Conservation (phyloP, 2,113 vertebrate genomes). For the Campylorhamphus procurvoides region DNA sequence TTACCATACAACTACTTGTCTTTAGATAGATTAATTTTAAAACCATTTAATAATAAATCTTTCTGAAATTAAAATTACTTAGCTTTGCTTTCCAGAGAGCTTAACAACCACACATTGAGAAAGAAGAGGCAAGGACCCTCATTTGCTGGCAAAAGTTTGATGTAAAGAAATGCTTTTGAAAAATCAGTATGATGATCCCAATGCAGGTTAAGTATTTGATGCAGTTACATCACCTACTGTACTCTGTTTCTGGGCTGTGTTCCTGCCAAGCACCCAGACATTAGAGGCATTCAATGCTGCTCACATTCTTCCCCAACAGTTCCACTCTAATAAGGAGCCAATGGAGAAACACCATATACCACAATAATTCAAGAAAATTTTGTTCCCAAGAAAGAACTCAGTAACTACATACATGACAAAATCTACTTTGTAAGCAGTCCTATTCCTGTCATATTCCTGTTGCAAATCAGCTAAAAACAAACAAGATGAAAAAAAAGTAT, state of each 20-base stretch:
- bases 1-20: neutral
- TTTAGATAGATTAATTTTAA: neutral
- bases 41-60: neutral
- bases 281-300: neutral
- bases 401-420: neutral
- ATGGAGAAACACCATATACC: neutral
- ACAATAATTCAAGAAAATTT: neutral
- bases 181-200: neutral
- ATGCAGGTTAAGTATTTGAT: neutral
- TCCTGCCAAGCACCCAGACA: neutral
- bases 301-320: neutral
- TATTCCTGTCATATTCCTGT: neutral
- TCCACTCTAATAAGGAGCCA: neutral
- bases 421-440: neutral
- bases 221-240: neutral
- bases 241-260: neutral
- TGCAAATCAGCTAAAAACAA: neutral
- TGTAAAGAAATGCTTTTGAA: neutral
- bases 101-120: neutral
- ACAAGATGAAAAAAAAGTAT: neutral
- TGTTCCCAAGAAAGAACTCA: neutral
- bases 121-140: neutral
- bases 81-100: neutral
- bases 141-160: neutral
- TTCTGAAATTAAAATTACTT: neutral